Conservation (phyloP, 2,888 invertebrate genomes). For the Ypsolopha scabrella region DNA sequence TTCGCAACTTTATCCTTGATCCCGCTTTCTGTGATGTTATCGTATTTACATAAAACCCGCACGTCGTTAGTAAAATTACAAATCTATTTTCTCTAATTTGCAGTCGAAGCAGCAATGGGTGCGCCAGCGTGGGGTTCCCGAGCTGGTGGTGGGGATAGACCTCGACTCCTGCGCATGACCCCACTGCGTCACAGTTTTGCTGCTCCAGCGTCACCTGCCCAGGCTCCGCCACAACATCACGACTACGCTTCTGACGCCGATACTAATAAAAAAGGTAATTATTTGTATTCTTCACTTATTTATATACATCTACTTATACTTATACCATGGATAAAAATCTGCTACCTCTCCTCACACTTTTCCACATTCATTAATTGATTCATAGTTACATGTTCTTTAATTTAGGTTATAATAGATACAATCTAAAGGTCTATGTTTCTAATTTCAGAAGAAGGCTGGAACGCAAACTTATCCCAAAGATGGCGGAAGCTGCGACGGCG, state of each 20-base stretch:
- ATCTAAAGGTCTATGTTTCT: background rate
- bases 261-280: slow-evolving; percentile 69
- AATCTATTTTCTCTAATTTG: background rate
- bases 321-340: background rate
- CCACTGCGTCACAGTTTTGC: slow-evolving; percentile 71
- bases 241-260: slow-evolving; percentile 72
- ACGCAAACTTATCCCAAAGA: slow-evolving; percentile 80
- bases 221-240: slow-evolving; percentile 42
- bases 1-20: too few species aligned
- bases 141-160: slow-evolving; percentile 56
- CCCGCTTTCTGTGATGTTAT: too few species aligned
- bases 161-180: slow-evolving; percentile 69
- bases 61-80: too few species aligned
- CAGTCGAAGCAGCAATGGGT: slow-evolving; percentile 32
- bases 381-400: background rate
- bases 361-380: background rate
- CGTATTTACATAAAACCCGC: too few species aligned
- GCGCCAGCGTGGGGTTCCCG: slow-evolving; percentile 64
- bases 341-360: background rate
- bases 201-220: slow-evolving; percentile 58
- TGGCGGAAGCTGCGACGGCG: slow-evolving; percentile 80
- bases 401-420: background rate
- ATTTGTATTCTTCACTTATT: background rate
- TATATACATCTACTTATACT: background rate
- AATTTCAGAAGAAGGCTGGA: slow-evolving; percentile 78